Base-by-base conservation (phyloP, 2,113 vertebrate species). In the Peucedramus taeniatus region DNA sequence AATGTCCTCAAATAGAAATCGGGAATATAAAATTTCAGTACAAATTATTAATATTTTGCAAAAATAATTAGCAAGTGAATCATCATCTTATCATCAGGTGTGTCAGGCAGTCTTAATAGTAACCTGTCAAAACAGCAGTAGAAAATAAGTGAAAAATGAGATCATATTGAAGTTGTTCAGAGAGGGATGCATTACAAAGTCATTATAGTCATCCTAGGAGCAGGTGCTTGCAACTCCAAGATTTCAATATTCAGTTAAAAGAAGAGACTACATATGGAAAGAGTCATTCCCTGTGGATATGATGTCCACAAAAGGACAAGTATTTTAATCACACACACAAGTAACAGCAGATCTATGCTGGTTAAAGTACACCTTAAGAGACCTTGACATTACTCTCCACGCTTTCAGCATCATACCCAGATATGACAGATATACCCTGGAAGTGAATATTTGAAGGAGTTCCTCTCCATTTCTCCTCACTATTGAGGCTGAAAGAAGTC, bases 1-100 rank as follows among this genome's bases (percentile, higher is more conserved):
- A 65, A 31, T 3, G 9, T 63, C 21, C 27, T 74, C 31, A 57
- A 72, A 89, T 37, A 65, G 45, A 70, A 6, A 22, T 42, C 1
- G 2, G 14, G 56, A 91, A 81, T 78, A 57, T 21, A 65, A 83
- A 90, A 93, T 42, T 49, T 74, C 54, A 69, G 76, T 65, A 50
- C 31, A 83, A 94, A 59, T 74, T 33, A 93, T 94, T 94, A 95
- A 83, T 94, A 95, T 91, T 84, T 81, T 8, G 42, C 23, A 91
- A 96, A 96, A 95, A 87, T 74, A 94, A 89, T 90, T 90, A 92
- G 42, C 89, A 89, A 78, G 59, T 95, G 91, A 96, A n/a, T 96
- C 91, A 91, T 80, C 30, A 10, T 45, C 71, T 69, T 80, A 65
- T 61, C 40, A 65, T 86, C 72, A 92, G 87, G 77, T 77, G 33